These are phyloP conservation scores for Blastobasis lacticolella DNA, from an alignment of 2,888 invertebrate genomes.

Conservation along the genomic window DNA sequence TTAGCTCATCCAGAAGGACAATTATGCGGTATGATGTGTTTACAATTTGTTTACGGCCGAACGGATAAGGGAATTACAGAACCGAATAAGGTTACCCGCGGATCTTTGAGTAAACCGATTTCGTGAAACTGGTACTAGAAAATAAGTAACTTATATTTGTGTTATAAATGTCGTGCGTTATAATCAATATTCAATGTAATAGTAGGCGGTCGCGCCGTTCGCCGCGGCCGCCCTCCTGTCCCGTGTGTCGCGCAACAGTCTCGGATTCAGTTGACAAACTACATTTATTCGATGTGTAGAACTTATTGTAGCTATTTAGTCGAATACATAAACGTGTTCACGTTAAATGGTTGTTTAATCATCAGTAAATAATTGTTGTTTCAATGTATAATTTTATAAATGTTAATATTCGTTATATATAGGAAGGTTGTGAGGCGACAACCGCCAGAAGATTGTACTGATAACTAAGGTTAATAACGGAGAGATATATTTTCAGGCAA, in stretches of 20 bases:
- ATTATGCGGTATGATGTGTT: slow-evolving; percentile 15
- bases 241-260: slow-evolving; percentile 42
- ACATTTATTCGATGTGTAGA: slow-evolving; percentile 17
- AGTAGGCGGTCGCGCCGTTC: slow-evolving; percentile 1
- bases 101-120: slow-evolving; percentile 20
- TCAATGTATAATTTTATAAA: slow-evolving; percentile 16
- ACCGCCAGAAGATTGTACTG: slow-evolving; percentile 15
- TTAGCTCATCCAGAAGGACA: slow-evolving; percentile 14
- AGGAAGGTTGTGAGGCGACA: slow-evolving; percentile 29
- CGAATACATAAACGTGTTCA: slow-evolving; percentile 10
- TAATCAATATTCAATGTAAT: slow-evolving; percentile 9
- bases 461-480: slow-evolving; percentile 19
- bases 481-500: slow-evolving; percentile 13
- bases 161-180: slow-evolving; percentile 40
- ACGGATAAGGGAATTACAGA: not conserved
- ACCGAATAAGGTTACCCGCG: too few species aligned
- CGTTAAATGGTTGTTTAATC: slow-evolving; percentile 13
- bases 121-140: slow-evolving; percentile 27
- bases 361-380: slow-evolving; percentile 14
- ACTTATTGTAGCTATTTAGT: slow-evolving; percentile 1
- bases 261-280: slow-evolving; percentile 29
- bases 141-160: slow-evolving; percentile 37
- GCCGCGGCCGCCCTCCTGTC: slow-evolving; percentile 13
- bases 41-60: slow-evolving; percentile 18
- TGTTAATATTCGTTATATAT: slow-evolving; percentile 21